These are phyloP conservation scores for Helleia helle DNA, from an alignment of 2,888 invertebrate genomes.

Conservation along the genomic window DNA sequence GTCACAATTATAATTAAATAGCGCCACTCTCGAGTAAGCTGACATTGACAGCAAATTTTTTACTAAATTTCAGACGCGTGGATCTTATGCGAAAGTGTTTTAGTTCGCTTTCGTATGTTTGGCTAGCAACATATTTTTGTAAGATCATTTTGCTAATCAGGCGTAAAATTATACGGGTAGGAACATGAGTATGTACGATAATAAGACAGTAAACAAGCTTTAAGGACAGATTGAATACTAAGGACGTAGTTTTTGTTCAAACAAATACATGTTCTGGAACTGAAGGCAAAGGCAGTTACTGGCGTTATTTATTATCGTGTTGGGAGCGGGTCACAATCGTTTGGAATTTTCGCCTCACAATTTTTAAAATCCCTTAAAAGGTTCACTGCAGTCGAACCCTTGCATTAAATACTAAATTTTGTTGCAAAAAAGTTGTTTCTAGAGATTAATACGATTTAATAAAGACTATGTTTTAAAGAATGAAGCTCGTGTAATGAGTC, in stretches of 20 bases:
- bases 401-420: no score
- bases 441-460: no score
- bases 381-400: no score
- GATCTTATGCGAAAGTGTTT: no score
- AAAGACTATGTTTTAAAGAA: no score
- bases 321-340: not conserved
- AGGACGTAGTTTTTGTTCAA: not conserved
- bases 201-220: not conserved
- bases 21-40: not conserved
- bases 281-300: no score
- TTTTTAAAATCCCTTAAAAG: no score
- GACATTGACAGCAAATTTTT: not conserved
- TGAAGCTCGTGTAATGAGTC: no score
- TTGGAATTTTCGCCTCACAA: not conserved
- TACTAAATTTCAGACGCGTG: not conserved
- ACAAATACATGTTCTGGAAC: no score
- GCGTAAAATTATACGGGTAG: not conserved
- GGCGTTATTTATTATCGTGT: not conserved
- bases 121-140: not conserved
- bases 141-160: not conserved
- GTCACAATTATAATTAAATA: not conserved
- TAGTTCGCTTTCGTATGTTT: no score
- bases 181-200: not conserved
- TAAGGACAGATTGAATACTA: slow-evolving; percentile 1
- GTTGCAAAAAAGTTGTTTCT: no score